Evolutionary conservation across 2,888 invertebrate genomes (phyloP), one percentile per base, ranked within the genome.

Genomic region (Erebia ligea): DNA sequence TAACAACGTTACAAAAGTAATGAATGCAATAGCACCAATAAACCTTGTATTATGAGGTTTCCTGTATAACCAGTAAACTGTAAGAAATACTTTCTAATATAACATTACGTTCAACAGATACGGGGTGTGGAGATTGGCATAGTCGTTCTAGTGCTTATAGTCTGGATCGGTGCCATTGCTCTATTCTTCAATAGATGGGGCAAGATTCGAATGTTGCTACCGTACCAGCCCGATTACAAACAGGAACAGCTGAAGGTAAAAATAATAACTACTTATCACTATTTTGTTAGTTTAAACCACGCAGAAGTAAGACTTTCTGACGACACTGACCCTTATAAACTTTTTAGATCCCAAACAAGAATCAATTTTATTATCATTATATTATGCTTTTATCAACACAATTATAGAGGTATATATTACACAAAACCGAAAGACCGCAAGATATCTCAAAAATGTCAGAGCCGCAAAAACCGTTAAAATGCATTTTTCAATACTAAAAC

Each of bases 181-280:
- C 90, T 97, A 69, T 97, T 97, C 94, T 97, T 97, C 94, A 97
- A 97, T 86, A 95, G 97, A 71, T 97, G 97, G 97, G 97, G 97
- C 70, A 97, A 97, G 91, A 97, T 97, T 74, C 95, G 98, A 61
- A 98, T 98, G 98, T 93, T 98, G 78, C 94, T 98, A 78, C 98
- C 98, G 6, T 98, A 98, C 86, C 98, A 98, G 83, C 98, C 98
- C 13, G 97, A 98, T 86, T 98, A 98, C 88, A 98, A 98, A 84
- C 95, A 95, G 79, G 98, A 98, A 81, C 97, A 98, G 85, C 91
- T 98, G 67, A 97, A 98, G 94, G 94, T 93, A 84, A 21, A 25
- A 13, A 25, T 3, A 57, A 5, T 79, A 15, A 13, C 11, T 17
- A 40, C 52, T 19, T n/a, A 52, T 56, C 45, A 58, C 10, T 63